Evolutionary conservation across 2,888 invertebrate species (phyloP), one percentile per base, ranked within the genome.

Genomic region (Oxytorus armatus): DNA sequence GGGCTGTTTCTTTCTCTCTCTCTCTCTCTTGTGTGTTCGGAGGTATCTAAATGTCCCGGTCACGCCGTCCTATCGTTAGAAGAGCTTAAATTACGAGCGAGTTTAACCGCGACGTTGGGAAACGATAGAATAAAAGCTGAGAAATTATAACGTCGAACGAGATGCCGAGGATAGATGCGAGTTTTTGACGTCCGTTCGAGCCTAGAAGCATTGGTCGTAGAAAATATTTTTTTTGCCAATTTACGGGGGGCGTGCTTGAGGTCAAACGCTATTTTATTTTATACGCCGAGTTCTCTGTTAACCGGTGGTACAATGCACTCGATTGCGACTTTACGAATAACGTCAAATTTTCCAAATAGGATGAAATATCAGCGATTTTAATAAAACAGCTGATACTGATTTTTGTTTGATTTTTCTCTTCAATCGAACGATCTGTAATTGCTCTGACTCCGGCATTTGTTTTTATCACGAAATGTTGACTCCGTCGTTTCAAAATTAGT

Each of bases 21-120:
- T n/a, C n/a, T n/a, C n/a, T n/a, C n/a, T n/a, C n/a, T n/a, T n/a
- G n/a, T n/a, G n/a, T n/a, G n/a, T n/a, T 39, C 47, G 65, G 72
- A 53, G 69, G 53, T 63, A 82, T 81, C 81, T 82, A 81, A 82
- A 82, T 81, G 81, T 78, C 72, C 75, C 70, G 68, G 80, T 82
- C 82, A 82, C 82, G 82, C 72, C 72, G 51, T 68, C 61, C 66
- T 70, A 70, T 72, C 70, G 73, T 47, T n/a, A n/a, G n/a, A n/a
- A n/a, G n/a, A 59, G 65, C 68, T 70, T 63, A 76, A 75, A 79
- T 81, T 59, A 72, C 79, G 75, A 74, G 63, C 42, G 73, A 69
- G 51, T n/a, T n/a, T 70, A 73, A 47, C 51, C 69, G 33, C n/a
- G n/a, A n/a, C n/a, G n/a, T n/a, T n/a, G 57, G 33, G 77, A 65